Conservation (phyloP, 1,140 invertebrate species). For the Daktulosphaira vitifoliae region DNA sequence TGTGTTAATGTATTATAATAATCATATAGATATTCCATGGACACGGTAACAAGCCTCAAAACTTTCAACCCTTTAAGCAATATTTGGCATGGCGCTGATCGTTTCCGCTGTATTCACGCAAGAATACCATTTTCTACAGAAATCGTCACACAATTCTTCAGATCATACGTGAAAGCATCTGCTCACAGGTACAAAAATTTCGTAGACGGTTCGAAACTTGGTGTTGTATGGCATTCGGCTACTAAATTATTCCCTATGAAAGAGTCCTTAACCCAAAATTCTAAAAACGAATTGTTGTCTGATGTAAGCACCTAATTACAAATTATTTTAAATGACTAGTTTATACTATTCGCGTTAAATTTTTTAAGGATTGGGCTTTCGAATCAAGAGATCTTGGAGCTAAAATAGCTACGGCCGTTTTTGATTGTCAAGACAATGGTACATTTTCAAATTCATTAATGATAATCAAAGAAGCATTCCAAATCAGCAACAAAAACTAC, state of each 20-base stretch:
- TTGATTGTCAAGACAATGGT: constrained; percentile 45
- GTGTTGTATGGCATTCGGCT: constrained; percentile 40
- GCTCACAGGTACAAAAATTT: constrained; percentile 39
- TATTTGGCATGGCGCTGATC: constrained; percentile 51
- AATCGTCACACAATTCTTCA: constrained; percentile 37
- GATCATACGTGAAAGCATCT: constrained; percentile 38
- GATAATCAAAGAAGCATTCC: constrained; percentile 44
- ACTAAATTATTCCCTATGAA: constrained; percentile 35
- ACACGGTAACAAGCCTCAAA: constrained; percentile 49
- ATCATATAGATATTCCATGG: constrained; percentile 47
- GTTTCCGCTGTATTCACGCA: constrained; percentile 50
- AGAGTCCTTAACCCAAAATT: not conserved
- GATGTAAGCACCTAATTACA: not conserved
- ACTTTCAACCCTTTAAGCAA: constrained; percentile 52
- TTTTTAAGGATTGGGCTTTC: constrained; percentile 41
- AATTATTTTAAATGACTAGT: no score
- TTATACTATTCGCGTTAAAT: no score
- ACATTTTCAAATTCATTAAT: constrained; percentile 41
- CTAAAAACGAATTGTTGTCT: constrained; percentile 4
- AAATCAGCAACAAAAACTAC: constrained; percentile 47
- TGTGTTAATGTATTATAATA: no score
- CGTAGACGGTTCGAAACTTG: constrained; percentile 38
- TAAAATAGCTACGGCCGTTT: constrained; percentile 44
- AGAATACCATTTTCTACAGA: constrained; percentile 47
- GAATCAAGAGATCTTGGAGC: constrained; percentile 47